Evolutionary conservation across 2,113 vertebrate genomes (phyloP), one percentile per base, ranked within the genome.

Genomic region (Elgaria multicarinata): DNA sequence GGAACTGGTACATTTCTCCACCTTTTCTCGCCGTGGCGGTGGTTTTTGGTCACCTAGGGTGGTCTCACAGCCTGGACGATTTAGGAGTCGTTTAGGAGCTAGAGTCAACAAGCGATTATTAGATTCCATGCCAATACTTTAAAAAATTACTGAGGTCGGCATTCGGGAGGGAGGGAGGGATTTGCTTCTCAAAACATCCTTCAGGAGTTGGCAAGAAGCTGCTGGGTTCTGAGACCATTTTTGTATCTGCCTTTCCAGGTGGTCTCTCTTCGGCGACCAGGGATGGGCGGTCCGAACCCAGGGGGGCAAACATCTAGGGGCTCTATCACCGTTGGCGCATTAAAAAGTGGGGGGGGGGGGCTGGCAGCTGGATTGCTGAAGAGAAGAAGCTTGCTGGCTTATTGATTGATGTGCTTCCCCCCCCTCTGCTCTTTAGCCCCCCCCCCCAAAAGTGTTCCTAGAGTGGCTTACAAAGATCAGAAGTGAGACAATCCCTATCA

Each of bases 1-100:
- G 77, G 90, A 85, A 91, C 83, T 80, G 53, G 72, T 85, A 75
- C 76, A 85, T 42, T 74, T 88, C 82, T 67, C 82, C 67, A 88
- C 83, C 90, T 89, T 76, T 85, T 82, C 83, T n/a, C 74, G 62
- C 55, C 4, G 8, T 50, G 66, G 69, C 33, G 13, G 87, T 81
- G 67, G 83, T 88, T 86, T n/a, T 91, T 82, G 26, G 90, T 89
- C 90, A 81, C 83, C 28, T 81, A 39, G 90, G 87, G 83, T 91
- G 90, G 87, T 91, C 90, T 86, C 39, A 42, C 76, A 64, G 82
- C 33, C 58, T 75, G 76, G 87, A 86, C 77, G 83, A 66, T 53
- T 88, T 79, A 89, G 87, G 55, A 91, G 82, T n/a, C 28, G 82
- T 81, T 85, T 88, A 36, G 76, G n/a, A 75, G 69, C 83, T 91